A percentile compares a stretch with the other conserved stretches of the same genome.
Evolutionary conservation across 2,797 vertebrate genomes (phyloP).

Genomic region (Myoxocephalus aenaeus): DNA sequence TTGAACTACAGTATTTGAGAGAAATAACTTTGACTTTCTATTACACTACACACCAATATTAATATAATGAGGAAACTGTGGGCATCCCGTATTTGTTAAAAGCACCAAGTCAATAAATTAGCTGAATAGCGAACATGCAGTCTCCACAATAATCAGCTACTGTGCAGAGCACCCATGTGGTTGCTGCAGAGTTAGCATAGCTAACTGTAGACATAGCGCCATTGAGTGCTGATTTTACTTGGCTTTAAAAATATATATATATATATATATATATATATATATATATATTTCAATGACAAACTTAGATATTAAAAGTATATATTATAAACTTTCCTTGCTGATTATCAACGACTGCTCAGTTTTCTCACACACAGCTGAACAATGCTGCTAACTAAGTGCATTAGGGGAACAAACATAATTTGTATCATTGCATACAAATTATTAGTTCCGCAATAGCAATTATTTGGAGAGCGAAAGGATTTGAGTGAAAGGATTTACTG

Average conservation of each 20-base stretch:
- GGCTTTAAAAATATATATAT: too few species aligned
- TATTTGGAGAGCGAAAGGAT: constrained; percentile 58
- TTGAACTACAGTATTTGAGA: background rate
- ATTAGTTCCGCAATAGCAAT: constrained; percentile 36
- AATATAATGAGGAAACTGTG: background rate
- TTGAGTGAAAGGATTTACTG: constrained; percentile 59
- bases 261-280: too few species aligned
- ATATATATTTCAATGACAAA: too few species aligned
- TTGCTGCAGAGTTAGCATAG: background rate
- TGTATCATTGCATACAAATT: constrained; percentile 80
- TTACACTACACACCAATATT: too few species aligned
- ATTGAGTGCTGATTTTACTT: background rate
- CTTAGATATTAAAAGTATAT: background rate
- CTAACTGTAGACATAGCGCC: background rate
- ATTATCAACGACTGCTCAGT: background rate
- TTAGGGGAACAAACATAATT: constrained; percentile 48
- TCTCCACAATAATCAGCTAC: background rate
- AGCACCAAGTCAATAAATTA: background rate
- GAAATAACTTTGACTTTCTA: background rate
- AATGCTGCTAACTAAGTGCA: too few species aligned
- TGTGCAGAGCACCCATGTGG: too few species aligned
- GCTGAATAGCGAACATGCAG: background rate
- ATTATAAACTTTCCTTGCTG: background rate
- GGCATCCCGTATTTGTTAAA: too few species aligned
- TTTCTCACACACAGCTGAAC: too few species aligned